Evolutionary conservation across 2,113 vertebrate genomes (phyloP), one percentile per base, ranked within the genome.

Genomic region (Climacteris rufus): DNA sequence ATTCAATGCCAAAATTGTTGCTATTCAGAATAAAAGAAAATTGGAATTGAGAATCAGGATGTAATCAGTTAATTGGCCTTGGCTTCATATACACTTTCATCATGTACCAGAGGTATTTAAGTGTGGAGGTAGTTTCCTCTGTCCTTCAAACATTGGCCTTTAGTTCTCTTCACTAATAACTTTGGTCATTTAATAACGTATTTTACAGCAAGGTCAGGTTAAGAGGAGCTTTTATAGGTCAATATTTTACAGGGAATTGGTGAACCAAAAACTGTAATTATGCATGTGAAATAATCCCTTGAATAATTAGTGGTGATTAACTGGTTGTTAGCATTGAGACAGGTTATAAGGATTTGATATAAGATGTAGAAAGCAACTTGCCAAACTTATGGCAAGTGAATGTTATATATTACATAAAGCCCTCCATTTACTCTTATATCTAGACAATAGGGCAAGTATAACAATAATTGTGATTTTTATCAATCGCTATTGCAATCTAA

Each of bases 181-280:
- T 96, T 92, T 59, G 97, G 96, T 97, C 97, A 98, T 98, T 98
- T 98, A 98, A 98, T 97, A 98, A 98, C 31, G 33, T 64, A 95
- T 97, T 98, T 97, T 96, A 98, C 97, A 98, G 92, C 97, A 98
- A 98, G 98, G 98, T 98, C 97, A 96, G 93, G 89, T 94, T 97
- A 98, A 87, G 79, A 87, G 91, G 87, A 95, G 94, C 70, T 98
- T 98, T 98, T 97, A 97, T 98, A 96, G 97, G 93, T 89, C 82
- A 96, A 87, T 89, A 96, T 97, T 98, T 98, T 95, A 88, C 87
- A 94, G 92, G 59, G 82, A 98, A 96, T 97, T 93, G 95, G 94
- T 97, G 91, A 97, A 97, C 89, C 92, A 97, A 97, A 97, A 97
- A 94, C 83, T 92, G 68, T 75, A 96, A 97, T 94, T 95, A 94